Conservation (phyloP, 2,888 invertebrate genomes). For the Agapetus fuscipes region DNA sequence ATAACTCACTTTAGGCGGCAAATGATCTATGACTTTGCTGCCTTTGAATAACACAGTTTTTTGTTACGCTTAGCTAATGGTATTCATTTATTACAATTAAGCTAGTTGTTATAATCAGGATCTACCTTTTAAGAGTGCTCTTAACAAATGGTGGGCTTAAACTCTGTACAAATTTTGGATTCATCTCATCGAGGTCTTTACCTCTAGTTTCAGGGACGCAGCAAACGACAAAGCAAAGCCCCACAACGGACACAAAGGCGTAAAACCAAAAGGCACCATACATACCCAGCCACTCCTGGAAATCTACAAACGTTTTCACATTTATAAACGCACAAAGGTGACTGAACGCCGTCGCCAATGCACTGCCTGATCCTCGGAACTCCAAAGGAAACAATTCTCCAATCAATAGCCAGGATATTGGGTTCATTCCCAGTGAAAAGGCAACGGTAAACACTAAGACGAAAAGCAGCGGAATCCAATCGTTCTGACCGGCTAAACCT, state of each 20-base stretch:
- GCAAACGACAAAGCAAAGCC: slow-evolving; percentile 74
- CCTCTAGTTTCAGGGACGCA: slow-evolving; percentile 89
- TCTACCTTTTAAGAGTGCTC: no score
- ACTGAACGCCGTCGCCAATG: slow-evolving; percentile 77
- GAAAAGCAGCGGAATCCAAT: slow-evolving; percentile 77
- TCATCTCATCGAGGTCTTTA: slow-evolving; percentile 81
- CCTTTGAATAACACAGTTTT: no score
- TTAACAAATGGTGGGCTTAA: no score
- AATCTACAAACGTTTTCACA: slow-evolving; percentile 79
- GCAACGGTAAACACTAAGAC: slow-evolving; percentile 77
- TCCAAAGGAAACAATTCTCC: slow-evolving; percentile 77
- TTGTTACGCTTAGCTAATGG: no score
- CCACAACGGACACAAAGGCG: slow-evolving; percentile 70
- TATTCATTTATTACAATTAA: no score
- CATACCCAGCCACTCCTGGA: slow-evolving; percentile 62
- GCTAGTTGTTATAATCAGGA: no score
- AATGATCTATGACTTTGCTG: no score
- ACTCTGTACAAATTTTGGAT: slow-evolving; percentile 49
- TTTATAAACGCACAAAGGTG: slow-evolving; percentile 80
- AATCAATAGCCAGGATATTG: slow-evolving; percentile 77
- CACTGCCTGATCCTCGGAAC: slow-evolving; percentile 77
- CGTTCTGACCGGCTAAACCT: slow-evolving; percentile 47
- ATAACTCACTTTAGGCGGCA: no score
- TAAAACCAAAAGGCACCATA: slow-evolving; percentile 87
- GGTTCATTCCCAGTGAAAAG: slow-evolving; percentile 80